Evolutionary conservation across 2,797 vertebrate genomes (phyloP), one percentile per base, ranked within the genome.

Genomic region (Sitta carolinensis): DNA sequence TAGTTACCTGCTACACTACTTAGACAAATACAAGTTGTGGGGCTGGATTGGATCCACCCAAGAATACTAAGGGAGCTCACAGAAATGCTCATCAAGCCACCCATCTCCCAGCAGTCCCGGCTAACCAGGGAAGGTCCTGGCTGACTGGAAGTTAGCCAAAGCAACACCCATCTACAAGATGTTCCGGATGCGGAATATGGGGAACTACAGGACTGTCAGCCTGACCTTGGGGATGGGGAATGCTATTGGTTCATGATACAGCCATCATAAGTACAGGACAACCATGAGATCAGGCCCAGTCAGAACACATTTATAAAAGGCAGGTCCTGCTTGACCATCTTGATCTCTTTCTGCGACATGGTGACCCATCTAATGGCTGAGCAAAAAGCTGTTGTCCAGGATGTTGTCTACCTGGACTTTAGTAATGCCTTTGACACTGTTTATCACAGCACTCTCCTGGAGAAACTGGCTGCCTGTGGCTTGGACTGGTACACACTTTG

Each of bases 401-500:
- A 26, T 20, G 17, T 7, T 62, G 42, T 38, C 50, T n/a, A 30
- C 25, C 17, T 9, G 25, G 42, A 62, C 16, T 61, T 54, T 4
- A 55, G 23, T 36, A 73, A 84, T n/a, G 36, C 23, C 27, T 84
- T 67, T 67, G 61, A 67, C 47, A 38, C 10, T 9, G 14, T n/a
- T 79, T 62, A 25, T 14, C 20, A 29, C 8, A 22, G 12, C 14
- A 73, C 55, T 74, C 20, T 73, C 42, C 7, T 13, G 14, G 20
- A 67, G 32, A 73, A 55, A 16, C 25, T n/a, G 23, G 7, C 20
- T 67, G 42, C 17, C n/a, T 0, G 0, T 43, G 48, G 32, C 32
- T 55, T 62, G 36, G 14, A 61, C 2, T 0, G 1, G 8, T 48
- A 13, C 10, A 51, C 3, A 4, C 9, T 63, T 85, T 38, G 13